A percentile compares a stretch with the other conserved stretches of the same genome.
Evolutionary conservation across 37 sponge, comb jelly and placozoan genomes (phyloP).

Genomic region (Axinella damicornis): DNA sequence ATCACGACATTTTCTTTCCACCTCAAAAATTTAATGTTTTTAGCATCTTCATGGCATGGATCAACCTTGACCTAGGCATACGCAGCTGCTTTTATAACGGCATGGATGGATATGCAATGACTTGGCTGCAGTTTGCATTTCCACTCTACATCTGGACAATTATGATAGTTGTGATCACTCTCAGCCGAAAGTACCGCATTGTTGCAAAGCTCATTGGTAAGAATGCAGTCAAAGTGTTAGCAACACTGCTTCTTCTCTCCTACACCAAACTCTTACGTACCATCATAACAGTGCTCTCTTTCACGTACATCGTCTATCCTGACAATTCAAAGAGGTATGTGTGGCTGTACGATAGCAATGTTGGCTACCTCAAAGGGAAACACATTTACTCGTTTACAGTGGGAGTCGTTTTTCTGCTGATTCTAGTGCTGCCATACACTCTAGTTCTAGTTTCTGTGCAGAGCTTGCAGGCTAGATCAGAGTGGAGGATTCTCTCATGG

Average conservation of each 20-base stretch:
- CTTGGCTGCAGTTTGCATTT: no score
- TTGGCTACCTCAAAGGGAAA: conserved; percentile 12
- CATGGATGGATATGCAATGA: no score
- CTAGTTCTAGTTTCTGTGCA: conserved; percentile 8
- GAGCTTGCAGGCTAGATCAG: not conserved
- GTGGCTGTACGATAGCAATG: conserved; percentile 36
- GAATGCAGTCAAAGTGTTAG: conserved; percentile 41
- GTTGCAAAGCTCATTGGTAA: conserved; percentile 10
- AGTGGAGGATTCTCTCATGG: no score
- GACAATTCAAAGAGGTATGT: not conserved
- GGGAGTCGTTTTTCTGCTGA: not conserved
- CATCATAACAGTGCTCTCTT: conserved; percentile 9
- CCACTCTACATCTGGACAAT: not conserved
- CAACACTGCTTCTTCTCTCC: conserved; percentile 48
- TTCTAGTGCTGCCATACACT: conserved; percentile 17
- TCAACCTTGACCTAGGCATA: no score
- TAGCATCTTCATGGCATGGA: no score
- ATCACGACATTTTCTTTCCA: no score
- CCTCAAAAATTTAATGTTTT: no score
- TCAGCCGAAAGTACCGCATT: conserved; percentile 9
- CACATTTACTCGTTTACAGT: conserved; percentile 23
- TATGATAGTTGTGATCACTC: conserved; percentile 2
- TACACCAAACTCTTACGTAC: conserved; percentile 37
- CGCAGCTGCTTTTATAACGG: no score
- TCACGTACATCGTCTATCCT: not conserved